Base-by-base conservation (phyloP, 1,140 invertebrate genomes). In the Macrocentrus cingulum region DNA sequence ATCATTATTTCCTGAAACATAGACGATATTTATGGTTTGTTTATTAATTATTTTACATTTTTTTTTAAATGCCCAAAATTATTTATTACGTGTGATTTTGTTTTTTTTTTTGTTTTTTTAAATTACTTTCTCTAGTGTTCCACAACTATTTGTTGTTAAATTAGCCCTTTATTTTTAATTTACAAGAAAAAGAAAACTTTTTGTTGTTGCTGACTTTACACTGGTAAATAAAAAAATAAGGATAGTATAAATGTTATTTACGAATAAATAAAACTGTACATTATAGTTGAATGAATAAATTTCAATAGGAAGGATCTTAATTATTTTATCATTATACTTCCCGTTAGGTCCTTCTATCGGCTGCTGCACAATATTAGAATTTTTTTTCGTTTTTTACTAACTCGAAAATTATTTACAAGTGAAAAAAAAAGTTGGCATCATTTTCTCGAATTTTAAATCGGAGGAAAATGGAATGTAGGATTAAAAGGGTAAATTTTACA, bases 1-100 rank as follows among this genome's bases (percentile, higher is more conserved):
- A 70, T 32, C 36, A 39, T 77, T 77, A 75, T 61, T 64, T 71
- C 74, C 74, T 77, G 74, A 75, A 77, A 79, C 71, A 79, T 69
- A 77, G 75, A 70, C 0, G 23, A 45, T n/a, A n/a, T 56, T 41
- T 23, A 16, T 39, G 39, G 39, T 50, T 56, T 13, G n/a, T 20
- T 29, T 8, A 2, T 45, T 49, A 15, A 22, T n/a, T 25, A 22
- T 56, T 37, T 5, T 19, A 36, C 1, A 19, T 13, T 22, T 13
- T 52, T 52, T 36, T 64, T 62, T 69, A 61, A 59, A 62, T 41
- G 46, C 49, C 48, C 18, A 53, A 56, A 44, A 36, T 45, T 66
- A 65, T 67, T 61, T 56, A n/a, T n/a, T 39, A 15, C 13, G 13
- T 39, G 36, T 39, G 36, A n/a, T 8, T 8, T 39, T 39, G 8